Conservation (phyloP, 2,113 vertebrate genomes). For the Pungitius pungitius region DNA sequence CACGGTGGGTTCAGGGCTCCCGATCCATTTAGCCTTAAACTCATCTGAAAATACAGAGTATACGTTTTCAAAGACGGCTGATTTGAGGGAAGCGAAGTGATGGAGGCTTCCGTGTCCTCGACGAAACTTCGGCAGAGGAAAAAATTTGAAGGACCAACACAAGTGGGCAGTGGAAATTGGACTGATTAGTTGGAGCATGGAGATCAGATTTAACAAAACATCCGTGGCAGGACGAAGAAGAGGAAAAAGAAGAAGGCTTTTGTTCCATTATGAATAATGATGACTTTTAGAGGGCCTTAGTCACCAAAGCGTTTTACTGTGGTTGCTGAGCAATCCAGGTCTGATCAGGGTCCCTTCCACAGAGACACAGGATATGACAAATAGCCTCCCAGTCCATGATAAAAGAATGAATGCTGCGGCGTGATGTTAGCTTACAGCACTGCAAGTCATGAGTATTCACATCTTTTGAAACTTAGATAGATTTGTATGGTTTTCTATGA, state of each 20-base stretch:
- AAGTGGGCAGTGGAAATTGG: conserved; percentile 15
- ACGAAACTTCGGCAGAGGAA: background rate
- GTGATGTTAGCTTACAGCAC: conserved; percentile 16
- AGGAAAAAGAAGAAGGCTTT: conserved; percentile 11
- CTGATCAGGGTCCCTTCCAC: conserved; percentile 48
- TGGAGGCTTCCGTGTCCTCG: background rate
- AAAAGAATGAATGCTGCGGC: conserved; percentile 14
- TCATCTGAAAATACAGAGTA: background rate
- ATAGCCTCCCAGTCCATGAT: conserved; percentile 30
- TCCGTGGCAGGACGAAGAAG: conserved; percentile 18
- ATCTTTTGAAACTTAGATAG: background rate
- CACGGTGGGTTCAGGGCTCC: background rate
- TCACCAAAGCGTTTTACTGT: conserved; percentile 17
- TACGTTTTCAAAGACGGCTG: background rate
- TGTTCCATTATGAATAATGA: conserved; percentile 32
- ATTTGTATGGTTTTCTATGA: background rate
- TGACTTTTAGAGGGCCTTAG: conserved; percentile 19
- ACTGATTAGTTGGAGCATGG: conserved; percentile 35
- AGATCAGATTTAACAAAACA: conserved; percentile 43
- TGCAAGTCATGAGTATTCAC: background rate
- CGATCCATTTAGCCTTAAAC: background rate
- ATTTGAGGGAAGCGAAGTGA: background rate
- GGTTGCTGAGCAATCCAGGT: conserved; percentile 33
- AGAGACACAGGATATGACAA: conserved; percentile 37
- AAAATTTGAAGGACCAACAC: conserved; percentile 8